Percentiles rank a stretch among this genome's conserved stretches.
Evolutionary conservation across 2,797 vertebrate species (phyloP).

Genomic region (Myiotriccus ornatus): DNA sequence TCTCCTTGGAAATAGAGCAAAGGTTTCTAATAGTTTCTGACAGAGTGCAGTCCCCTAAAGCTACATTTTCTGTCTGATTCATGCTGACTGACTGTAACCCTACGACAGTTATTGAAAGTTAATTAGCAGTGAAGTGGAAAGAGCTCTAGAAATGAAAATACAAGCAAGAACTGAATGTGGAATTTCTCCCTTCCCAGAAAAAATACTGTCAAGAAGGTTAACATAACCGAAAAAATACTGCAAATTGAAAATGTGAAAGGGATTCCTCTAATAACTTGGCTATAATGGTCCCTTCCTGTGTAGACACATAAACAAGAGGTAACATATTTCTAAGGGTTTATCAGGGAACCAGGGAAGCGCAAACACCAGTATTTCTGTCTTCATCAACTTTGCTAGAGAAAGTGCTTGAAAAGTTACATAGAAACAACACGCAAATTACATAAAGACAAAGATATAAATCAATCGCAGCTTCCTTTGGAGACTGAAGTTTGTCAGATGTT

Average conservation of each 20-base stretch:
- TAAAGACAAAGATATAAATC: constrained; percentile 15
- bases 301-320: neutral
- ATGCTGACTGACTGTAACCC: constrained; percentile 59
- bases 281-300: neutral
- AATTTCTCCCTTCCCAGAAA: neutral
- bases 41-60: constrained; percentile 37
- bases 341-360: neutral
- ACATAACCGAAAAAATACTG: neutral
- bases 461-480: neutral
- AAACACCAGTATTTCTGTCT: neutral
- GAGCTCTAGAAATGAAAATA: constrained; percentile 63
- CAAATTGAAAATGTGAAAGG: neutral
- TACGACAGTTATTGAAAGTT: constrained; percentile 58
- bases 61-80: constrained; percentile 68
- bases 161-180: neutral
- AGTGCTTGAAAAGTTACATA: neutral
- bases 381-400: neutral
- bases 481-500: constrained; percentile 44
- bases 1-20: constrained; percentile 40
- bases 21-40: constrained; percentile 55
- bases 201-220: constrained; percentile 9
- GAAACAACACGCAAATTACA: neutral
- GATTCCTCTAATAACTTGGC: neutral
- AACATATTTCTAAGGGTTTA: neutral
- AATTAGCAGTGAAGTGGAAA: constrained; percentile 64